Conservation (phyloP, 2,888 invertebrate species). For the Epirrhoe alternata region DNA sequence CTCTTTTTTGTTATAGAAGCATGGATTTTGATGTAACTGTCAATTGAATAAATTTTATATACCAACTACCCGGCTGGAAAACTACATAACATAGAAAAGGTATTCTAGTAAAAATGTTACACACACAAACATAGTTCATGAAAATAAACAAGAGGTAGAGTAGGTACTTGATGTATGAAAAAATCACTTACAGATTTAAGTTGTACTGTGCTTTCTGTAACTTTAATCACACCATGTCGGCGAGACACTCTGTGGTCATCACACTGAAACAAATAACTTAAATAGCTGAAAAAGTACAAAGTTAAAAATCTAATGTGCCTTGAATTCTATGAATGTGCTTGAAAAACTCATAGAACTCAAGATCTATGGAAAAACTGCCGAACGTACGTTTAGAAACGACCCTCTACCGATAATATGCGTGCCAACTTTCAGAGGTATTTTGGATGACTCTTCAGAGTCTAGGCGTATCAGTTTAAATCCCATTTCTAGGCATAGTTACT, state of each 20-base stretch:
- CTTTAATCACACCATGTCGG: constrained; percentile 77
- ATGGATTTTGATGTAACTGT: constrained; percentile 84
- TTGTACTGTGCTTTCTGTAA: constrained; percentile 62
- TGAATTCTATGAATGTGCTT: too few relatives aligned
- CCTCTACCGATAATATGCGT: constrained; percentile 71
- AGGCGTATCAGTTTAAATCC: constrained; percentile 68
- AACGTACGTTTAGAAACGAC: constrained; percentile 68
- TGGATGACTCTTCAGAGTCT: constrained; percentile 59
- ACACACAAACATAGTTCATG: constrained; percentile 37
- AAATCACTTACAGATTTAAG: constrained; percentile 73
- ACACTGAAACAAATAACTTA: constrained; percentile 38
- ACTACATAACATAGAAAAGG: too few relatives aligned
- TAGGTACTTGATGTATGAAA: too few relatives aligned
- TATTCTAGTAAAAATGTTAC: too few relatives aligned
- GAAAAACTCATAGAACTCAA: too few relatives aligned
- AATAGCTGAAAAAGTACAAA: too few relatives aligned
- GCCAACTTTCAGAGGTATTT: constrained; percentile 62
- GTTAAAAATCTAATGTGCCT: too few relatives aligned
- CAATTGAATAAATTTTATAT: constrained; percentile 34
- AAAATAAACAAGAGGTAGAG: constrained; percentile 14
- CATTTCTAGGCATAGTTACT: constrained; percentile 50
- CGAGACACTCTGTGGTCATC: constrained; percentile 81
- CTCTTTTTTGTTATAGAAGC: constrained; percentile 70
- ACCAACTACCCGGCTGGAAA: too few relatives aligned
- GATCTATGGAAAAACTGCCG: too few relatives aligned